Evolutionary conservation across 2,888 invertebrate species (phyloP).

Genomic region (Phasia obesa): DNA sequence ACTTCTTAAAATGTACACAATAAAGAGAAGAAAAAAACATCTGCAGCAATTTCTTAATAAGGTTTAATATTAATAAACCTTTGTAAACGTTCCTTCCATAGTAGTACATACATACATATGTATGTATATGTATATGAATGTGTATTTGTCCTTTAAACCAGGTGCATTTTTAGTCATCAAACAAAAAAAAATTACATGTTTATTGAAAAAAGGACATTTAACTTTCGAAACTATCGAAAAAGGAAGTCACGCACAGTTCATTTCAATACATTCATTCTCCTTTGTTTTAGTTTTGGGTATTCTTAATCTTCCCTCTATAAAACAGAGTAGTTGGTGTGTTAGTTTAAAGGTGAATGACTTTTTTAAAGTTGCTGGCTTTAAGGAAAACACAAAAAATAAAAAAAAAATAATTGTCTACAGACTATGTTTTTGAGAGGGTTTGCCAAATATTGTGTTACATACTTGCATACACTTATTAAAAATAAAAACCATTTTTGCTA

Average conservation of each 20-base stretch:
- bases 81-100: too few relatives aligned
- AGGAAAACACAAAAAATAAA: not conserved
- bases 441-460: not conserved
- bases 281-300: conserved; percentile 5
- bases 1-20: too few relatives aligned
- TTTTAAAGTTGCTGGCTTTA: not conserved
- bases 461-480: not conserved
- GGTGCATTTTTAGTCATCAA: conserved; percentile 54
- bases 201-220: conserved; percentile 53
- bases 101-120: too few relatives aligned
- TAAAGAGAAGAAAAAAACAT: conserved; percentile 48
- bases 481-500: too few relatives aligned
- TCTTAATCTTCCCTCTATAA: not conserved
- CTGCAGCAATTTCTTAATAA: conserved; percentile 56
- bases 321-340: not conserved
- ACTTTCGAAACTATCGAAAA: conserved; percentile 30
- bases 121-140: not conserved
- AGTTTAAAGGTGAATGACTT: conserved; percentile 53
- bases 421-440: too few relatives aligned
- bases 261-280: conserved; percentile 18
- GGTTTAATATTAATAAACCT: conserved; percentile 52
- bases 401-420: not conserved
- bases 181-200: not conserved
- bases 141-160: conserved; percentile 46
- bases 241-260: conserved; percentile 56